phyloP scores from a whole-genome alignment of 2,888 invertebrate species.

The Malthinus flaveolus region DNA sequence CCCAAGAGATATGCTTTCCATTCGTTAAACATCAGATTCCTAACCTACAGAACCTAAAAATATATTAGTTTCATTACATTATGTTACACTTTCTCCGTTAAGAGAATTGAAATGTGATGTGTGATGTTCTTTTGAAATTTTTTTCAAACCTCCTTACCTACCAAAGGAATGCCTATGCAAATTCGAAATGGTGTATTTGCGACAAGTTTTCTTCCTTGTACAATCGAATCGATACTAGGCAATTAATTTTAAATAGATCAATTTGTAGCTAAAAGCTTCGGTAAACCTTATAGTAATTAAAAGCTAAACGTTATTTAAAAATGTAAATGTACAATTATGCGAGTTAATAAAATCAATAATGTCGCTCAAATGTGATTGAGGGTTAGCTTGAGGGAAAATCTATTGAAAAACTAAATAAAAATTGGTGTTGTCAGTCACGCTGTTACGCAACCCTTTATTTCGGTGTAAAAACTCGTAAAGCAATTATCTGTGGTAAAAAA shows the following conservation, averaged over 20 bases:
- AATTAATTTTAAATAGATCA: too few species aligned
- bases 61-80: conserved; percentile 32
- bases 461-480: not conserved
- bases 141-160: too few species aligned
- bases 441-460: conserved; percentile 1
- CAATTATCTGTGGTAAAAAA: not conserved
- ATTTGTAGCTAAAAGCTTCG: too few species aligned
- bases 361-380: not conserved
- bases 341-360: too few species aligned
- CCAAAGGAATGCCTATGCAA: too few species aligned
- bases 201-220: too few species aligned
- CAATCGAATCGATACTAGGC: too few species aligned
- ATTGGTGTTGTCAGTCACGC: conserved; percentile 6
- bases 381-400: not conserved
- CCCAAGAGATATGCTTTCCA: conserved; percentile 26
- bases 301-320: too few species aligned
- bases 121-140: conserved; percentile 7
- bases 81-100: conserved; percentile 30
- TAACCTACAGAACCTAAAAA: conserved; percentile 28
- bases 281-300: too few species aligned
- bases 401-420: conserved; percentile 5
- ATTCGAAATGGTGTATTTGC: too few species aligned
- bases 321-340: too few species aligned
- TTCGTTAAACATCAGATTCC: conserved; percentile 22
- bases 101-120: conserved; percentile 21